A percentile compares a stretch with the other conserved stretches of the same genome.
Evolutionary conservation across 2,797 vertebrate species (phyloP).

Genomic region (Vipera latastei): DNA sequence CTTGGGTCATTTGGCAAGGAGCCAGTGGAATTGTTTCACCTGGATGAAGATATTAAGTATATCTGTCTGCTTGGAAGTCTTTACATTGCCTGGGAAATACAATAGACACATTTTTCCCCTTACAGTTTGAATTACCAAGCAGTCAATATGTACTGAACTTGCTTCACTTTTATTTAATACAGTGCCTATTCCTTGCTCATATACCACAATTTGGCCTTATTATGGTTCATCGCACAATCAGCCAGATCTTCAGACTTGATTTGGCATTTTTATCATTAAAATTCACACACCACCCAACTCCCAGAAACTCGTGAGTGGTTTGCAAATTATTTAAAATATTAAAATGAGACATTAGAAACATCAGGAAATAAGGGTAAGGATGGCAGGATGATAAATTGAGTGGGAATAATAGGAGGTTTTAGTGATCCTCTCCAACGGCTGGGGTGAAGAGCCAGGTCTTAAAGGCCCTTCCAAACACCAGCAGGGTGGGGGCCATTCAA

Average conservation of each 20-base stretch:
- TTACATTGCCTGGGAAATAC: not conserved
- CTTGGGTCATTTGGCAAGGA: slow-evolving; percentile 19
- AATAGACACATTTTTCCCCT: not conserved
- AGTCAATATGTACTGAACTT: not conserved
- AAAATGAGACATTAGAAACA: not conserved
- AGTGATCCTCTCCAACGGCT: not conserved
- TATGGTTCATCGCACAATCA: not conserved
- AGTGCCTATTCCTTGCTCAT: not conserved
- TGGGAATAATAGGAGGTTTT: not conserved
- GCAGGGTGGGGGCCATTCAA: not conserved
- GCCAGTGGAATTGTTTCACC: not conserved
- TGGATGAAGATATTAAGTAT: not conserved
- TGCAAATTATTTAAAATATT: not conserved
- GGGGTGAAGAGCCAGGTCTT: not conserved
- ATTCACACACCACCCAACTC: not conserved
- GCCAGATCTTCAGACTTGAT: not conserved
- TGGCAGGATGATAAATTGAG: not conserved
- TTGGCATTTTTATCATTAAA: not conserved
- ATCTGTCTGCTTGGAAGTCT: not conserved
- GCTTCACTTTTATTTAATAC: not conserved
- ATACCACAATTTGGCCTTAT: not conserved
- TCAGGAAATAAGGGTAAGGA: not conserved
- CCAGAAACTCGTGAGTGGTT: not conserved
- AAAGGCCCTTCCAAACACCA: not conserved
- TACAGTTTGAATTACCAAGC: not conserved